Conservation (phyloP, 2,113 vertebrate species). For the Taxidea taxus region DNA sequence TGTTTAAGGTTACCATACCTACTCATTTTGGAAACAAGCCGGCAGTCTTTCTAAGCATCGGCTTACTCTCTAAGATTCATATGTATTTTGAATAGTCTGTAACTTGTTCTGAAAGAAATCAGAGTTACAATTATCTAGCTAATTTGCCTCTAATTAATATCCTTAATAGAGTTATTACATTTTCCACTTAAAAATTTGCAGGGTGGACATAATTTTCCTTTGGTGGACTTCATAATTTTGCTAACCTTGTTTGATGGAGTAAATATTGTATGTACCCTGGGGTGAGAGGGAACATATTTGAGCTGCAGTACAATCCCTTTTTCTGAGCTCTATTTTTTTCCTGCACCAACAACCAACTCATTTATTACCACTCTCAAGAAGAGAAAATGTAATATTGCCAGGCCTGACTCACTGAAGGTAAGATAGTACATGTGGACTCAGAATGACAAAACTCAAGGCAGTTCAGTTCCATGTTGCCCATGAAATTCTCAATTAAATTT, state of each 20-base stretch:
- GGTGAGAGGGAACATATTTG: not conserved
- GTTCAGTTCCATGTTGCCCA: not conserved
- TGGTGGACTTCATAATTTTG: not conserved
- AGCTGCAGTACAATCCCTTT: not conserved
- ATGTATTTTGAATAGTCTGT: slow-evolving; percentile 10
- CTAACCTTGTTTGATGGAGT: not conserved
- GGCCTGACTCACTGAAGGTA: not conserved
- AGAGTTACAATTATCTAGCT: slow-evolving; percentile 2
- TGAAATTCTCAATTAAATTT: not conserved
- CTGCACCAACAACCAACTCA: not conserved
- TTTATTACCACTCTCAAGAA: slow-evolving; percentile 30
- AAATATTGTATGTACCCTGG: not conserved
- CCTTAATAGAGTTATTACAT: not conserved
- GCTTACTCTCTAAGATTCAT: not conserved
- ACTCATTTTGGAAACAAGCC: not conserved
- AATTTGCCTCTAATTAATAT: slow-evolving; percentile 17
- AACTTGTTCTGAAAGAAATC: not conserved
- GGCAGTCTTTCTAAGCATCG: not conserved
- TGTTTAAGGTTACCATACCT: not conserved
- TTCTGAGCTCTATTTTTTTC: not conserved
- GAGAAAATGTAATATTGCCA: slow-evolving; percentile 11
- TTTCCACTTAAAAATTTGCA: slow-evolving; percentile 7
- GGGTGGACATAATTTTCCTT: not conserved
- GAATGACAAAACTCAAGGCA: not conserved
- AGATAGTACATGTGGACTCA: not conserved